Evolutionary conservation across 2,888 invertebrate species (phyloP).

Genomic region (Achlya flavicornis): DNA sequence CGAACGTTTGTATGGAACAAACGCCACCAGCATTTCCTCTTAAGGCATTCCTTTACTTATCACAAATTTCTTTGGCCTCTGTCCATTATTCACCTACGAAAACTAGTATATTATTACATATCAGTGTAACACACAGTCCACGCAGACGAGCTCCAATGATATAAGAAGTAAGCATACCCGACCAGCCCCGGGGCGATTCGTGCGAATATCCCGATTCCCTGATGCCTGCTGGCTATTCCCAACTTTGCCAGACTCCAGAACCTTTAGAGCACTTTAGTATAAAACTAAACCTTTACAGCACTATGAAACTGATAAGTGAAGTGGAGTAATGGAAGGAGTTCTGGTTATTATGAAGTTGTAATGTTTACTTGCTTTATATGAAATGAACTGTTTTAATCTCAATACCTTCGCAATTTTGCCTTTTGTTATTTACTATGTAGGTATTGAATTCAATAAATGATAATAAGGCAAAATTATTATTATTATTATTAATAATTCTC

Average conservation of each 20-base stretch:
- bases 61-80: too few relatives aligned
- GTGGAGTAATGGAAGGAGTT: slow-evolving; percentile 4
- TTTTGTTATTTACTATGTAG: too few relatives aligned
- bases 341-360: neutral
- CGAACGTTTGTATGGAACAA: too few relatives aligned
- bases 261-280: slow-evolving; percentile 1
- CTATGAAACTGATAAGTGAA: slow-evolving; percentile 8
- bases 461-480: too few relatives aligned
- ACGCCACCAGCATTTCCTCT: too few relatives aligned
- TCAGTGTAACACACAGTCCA: slow-evolving; percentile 1
- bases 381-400: too few relatives aligned
- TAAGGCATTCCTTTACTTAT: too few relatives aligned
- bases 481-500: too few relatives aligned
- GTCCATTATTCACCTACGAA: too few relatives aligned
- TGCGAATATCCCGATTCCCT: neutral
- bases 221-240: slow-evolving; percentile 5
- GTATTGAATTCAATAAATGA: too few relatives aligned
- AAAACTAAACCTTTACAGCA: slow-evolving; percentile 3
- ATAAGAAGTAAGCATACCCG: neutral
- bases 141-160: neutral
- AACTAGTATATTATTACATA: neutral
- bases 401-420: too few relatives aligned
- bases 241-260: slow-evolving; percentile 6
- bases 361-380: too few relatives aligned
- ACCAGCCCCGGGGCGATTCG: slow-evolving; percentile 1